phyloP scores from a whole-genome alignment of 92 coral and sea anemone genomes.

The Desmophyllum pertusum region DNA sequence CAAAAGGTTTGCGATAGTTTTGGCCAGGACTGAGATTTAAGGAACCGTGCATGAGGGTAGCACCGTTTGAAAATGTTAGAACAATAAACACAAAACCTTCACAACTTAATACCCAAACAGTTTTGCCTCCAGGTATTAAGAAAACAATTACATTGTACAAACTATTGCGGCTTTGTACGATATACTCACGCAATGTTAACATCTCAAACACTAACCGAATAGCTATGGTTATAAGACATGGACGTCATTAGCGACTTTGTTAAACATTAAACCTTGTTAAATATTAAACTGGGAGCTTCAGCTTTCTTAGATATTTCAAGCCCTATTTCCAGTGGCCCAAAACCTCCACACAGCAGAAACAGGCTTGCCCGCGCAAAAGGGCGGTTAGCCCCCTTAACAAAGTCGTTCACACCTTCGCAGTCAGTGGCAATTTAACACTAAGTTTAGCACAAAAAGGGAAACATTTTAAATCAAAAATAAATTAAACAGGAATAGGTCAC shows the following conservation, averaged over 20 bases:
- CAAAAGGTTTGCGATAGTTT: neutral
- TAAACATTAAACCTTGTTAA: neutral
- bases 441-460: neutral
- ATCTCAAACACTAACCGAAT: neutral
- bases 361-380: neutral
- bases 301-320: neutral
- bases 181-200: neutral
- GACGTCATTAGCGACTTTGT: neutral
- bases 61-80: neutral
- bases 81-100: neutral
- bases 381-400: neutral
- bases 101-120: neutral
- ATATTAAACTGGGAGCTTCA: neutral
- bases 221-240: neutral
- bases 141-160: neutral
- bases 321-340: neutral
- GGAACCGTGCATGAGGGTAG: neutral
- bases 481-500: constrained; percentile 13
- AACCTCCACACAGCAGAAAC: neutral
- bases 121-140: neutral
- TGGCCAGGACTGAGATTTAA: neutral
- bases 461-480: neutral
- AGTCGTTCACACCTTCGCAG: neutral
- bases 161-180: neutral
- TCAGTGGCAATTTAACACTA: too few relatives aligned